Evolutionary conservation across 2,113 vertebrate species (phyloP).

Genomic region (Eulacestoma nigropectus): DNA sequence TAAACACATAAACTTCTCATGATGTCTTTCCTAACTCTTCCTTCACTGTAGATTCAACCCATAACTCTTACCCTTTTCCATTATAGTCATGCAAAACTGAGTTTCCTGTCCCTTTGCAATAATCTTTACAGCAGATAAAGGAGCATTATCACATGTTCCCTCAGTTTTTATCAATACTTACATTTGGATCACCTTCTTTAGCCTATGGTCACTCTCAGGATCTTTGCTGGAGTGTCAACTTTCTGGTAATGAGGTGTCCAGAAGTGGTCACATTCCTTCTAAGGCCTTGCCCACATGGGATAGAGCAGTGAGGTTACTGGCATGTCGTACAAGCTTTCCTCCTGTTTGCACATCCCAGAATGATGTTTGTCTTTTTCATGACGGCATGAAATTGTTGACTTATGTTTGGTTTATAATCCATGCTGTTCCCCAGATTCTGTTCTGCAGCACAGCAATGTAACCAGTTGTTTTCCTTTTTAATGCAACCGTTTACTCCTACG

Average conservation of each 20-base stretch:
- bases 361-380: neutral
- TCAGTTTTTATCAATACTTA: neutral
- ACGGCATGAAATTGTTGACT: neutral
- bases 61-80: neutral
- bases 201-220: neutral
- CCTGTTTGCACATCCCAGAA: neutral
- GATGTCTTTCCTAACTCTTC: neutral
- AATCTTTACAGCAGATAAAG: neutral
- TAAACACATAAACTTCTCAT: neutral
- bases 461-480: neutral
- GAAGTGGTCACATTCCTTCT: neutral
- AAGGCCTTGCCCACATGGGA: rapidly evolving
- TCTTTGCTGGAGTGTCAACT: neutral
- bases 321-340: neutral
- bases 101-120: neutral
- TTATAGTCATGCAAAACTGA: neutral
- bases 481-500: neutral
- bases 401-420: neutral
- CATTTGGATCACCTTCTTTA: neutral
- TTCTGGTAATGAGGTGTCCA: neutral
- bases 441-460: neutral
- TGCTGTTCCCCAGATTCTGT: neutral
- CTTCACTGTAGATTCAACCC: neutral
- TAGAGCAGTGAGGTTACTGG: neutral
- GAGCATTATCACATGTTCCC: rapidly evolving